phyloP scores from a whole-genome alignment of 2,113 vertebrate genomes.

The Oceanites oceanicus region DNA sequence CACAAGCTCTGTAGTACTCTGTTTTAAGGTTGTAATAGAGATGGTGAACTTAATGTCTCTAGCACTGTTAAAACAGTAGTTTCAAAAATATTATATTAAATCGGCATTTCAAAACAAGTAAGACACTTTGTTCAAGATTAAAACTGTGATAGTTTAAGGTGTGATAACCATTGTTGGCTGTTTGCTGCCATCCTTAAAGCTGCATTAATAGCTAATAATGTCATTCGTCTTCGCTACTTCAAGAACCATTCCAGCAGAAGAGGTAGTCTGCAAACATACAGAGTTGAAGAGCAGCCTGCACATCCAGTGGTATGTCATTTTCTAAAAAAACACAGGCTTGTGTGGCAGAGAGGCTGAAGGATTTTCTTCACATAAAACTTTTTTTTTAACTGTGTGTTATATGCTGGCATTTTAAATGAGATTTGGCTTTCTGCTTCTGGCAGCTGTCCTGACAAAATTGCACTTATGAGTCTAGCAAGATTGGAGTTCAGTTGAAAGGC shows the following conservation, averaged over 20 bases:
- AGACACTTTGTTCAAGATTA: background rate
- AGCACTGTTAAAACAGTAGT: background rate
- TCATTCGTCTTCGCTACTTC: background rate
- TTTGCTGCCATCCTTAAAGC: background rate
- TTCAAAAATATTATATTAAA: background rate
- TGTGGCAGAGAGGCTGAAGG: background rate
- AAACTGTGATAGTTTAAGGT: background rate
- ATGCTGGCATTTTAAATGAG: background rate
- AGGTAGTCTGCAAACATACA: slow-evolving; percentile 79
- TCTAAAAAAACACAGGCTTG: background rate
- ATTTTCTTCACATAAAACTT: background rate
- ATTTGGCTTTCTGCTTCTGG: background rate
- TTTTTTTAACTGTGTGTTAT: background rate
- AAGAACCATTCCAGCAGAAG: slow-evolving; percentile 87
- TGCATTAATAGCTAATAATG: background rate
- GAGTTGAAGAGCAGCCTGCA: slow-evolving; percentile 84
- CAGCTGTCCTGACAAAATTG: background rate
- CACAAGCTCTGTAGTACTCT: background rate
- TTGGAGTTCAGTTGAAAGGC: background rate
- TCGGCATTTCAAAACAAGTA: background rate
- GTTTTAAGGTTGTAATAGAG: background rate
- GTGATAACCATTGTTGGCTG: background rate
- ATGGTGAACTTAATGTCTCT: background rate
- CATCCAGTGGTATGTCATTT: slow-evolving; percentile 84
- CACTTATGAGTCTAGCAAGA: background rate